A percentile compares a stretch with the other conserved stretches of the same genome.
These are phyloP conservation scores for Echinops telfairi DNA, from an alignment of 2,113 vertebrate genomes.

Conservation along the genomic window DNA sequence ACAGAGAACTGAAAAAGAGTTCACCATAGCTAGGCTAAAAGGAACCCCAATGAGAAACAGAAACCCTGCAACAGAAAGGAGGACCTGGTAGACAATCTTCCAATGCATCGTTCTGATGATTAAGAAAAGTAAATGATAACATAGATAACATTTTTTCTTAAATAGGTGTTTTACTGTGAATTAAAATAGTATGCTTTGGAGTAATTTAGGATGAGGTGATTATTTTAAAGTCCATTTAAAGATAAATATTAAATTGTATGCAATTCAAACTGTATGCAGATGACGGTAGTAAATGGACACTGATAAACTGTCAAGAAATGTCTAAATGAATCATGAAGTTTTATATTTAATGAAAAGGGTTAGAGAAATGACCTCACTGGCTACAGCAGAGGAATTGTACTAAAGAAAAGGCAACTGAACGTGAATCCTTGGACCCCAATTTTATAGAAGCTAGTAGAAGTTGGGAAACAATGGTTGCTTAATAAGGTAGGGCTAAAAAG, in stretches of 20 bases:
- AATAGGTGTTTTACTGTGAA: slow-evolving; percentile 11
- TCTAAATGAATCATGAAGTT: background rate
- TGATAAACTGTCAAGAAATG: slow-evolving; percentile 3
- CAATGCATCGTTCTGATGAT: background rate
- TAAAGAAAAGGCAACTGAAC: background rate
- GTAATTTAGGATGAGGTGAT: background rate
- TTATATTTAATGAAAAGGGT: slow-evolving; percentile 18
- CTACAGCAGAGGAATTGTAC: background rate
- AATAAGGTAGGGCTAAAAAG: background rate
- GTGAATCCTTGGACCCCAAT: background rate
- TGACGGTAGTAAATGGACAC: background rate
- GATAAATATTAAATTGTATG: background rate
- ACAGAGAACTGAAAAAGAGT: background rate
- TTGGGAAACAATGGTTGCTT: background rate
- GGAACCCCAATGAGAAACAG: background rate
- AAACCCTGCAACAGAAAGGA: background rate
- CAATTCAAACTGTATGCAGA: background rate
- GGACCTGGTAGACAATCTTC: background rate
- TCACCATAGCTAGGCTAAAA: background rate
- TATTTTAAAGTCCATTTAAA: slow-evolving; percentile 47
- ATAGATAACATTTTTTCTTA: background rate
- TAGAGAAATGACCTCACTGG: slow-evolving; percentile 8
- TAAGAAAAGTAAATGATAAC: background rate
- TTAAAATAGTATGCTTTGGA: background rate
- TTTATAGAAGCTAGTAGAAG: background rate